Conservation (phyloP, 92 coral and sea anemone species). For the Montipora capitata region DNA sequence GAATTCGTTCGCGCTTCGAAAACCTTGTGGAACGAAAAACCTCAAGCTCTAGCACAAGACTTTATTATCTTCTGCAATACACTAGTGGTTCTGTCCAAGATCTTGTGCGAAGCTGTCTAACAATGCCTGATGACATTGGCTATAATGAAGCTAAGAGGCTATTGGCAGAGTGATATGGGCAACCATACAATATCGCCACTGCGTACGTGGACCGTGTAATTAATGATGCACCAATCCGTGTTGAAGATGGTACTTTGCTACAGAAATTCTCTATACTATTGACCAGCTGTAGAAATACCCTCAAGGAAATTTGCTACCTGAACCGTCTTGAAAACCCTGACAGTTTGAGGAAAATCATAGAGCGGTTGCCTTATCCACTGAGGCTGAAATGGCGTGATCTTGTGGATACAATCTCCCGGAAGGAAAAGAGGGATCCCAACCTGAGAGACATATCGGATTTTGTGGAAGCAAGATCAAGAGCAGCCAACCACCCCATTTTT, state of each 20-base stretch:
- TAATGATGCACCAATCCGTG: slow-evolving; percentile 36
- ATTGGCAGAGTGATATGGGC: slow-evolving; percentile 54
- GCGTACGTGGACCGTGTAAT: slow-evolving; percentile 34
- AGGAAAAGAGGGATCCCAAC: slow-evolving; percentile 21
- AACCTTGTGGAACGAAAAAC: slow-evolving; percentile 44
- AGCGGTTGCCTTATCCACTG: slow-evolving; percentile 45
- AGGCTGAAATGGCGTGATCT: slow-evolving; percentile 51
- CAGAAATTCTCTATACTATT: slow-evolving; percentile 46
- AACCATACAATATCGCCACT: slow-evolving; percentile 53
- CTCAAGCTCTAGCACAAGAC: slow-evolving; percentile 35
- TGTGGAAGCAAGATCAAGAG: slow-evolving; percentile 19
- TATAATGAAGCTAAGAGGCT: slow-evolving; percentile 18
- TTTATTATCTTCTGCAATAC: slow-evolving; percentile 56
- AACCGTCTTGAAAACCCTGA: slow-evolving; percentile 52
- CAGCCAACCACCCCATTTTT: slow-evolving; percentile 58
- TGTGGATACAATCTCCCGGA: slow-evolving; percentile 18
- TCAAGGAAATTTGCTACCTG: slow-evolving; percentile 63
- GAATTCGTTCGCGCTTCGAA: slow-evolving; percentile 44
- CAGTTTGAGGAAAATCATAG: slow-evolving; percentile 31
- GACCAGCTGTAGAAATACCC: slow-evolving; percentile 61
- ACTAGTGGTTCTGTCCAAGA: slow-evolving; percentile 59
- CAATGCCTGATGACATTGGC: slow-evolving; percentile 43
- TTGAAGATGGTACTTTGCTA: too few species aligned
- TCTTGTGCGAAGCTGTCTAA: slow-evolving; percentile 62
- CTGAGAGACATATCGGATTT: slow-evolving; percentile 44